Evolutionary conservation across 2,113 vertebrate species (phyloP), one percentile per base, ranked within the genome.

Genomic region (Tichodroma muraria): DNA sequence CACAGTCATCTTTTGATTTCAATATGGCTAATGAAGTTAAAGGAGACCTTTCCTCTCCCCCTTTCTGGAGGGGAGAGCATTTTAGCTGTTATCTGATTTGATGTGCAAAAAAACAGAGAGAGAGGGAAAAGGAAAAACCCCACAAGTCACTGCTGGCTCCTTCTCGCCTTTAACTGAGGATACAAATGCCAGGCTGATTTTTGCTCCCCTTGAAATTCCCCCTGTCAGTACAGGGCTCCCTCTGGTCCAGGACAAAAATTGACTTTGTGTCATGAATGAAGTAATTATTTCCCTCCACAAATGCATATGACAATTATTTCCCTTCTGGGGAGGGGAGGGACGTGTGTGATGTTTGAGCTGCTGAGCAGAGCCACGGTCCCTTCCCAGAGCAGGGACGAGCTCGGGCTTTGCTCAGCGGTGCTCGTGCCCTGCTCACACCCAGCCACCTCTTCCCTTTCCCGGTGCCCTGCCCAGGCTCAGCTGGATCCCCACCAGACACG

Each of bases 231-330:
- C 70, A 60, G 72, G 79, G 61, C 59, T 96, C 83, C 93, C 92
- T 89, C 80, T 4, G 15, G 85, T 93, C 95, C 80, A 90, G 90
- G 90, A 94, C 83, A 85, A 95, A 95, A 95, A 87, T 87, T 70
- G 88, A 95, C 93, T 96, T 95, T 49, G 37, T 95, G 90, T 94
- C 88, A 65, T 14, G 65, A 87, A 80, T 49, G 80, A 89, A 83
- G 93, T 70, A 90, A 96, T 95, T 94, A 94, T 94, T 94, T 94
- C 76, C 61, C 72, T 85, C 59, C 79, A 68, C 66, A 85, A 90
- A 94, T 75, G 85, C 88, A 92, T 80, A 59, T 60, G 64, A 71
- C 81, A 78, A 92, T 95, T 84, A 57, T 94, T 90, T 88, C 47
- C 66, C 30, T 53, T 84, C 42, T 31, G 2, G 10, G 52, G 68